Evolutionary conservation across 2,888 invertebrate genomes (phyloP), one percentile per base, ranked within the genome.

Genomic region (Lamellibrachia satsuma): DNA sequence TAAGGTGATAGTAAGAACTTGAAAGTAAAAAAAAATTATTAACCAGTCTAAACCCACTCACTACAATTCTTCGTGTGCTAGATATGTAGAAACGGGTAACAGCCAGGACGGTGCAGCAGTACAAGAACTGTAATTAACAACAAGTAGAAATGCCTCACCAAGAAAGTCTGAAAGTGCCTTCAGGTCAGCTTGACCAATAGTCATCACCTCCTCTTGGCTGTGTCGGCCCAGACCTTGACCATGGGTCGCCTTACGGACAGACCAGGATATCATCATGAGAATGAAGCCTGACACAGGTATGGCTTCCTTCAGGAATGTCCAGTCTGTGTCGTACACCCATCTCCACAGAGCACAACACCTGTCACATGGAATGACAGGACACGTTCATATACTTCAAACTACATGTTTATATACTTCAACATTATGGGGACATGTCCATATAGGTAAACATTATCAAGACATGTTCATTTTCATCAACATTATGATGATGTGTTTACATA

Each of bases 141-240:
- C 11, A 11, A 27, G 6, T 27, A 52, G 6, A 11, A 91, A 52
- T 52, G 91, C 52, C 93, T 94, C 94, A 95, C 96, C 96, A 11
- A 96, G 94, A 93, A 95, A 96, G 11, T 94, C 94, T 2, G 96
- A 96, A 4, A 97, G 93, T 0, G 96, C 96, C 52, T 94, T 94
- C 92, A 97, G 94, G 93, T 96, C 96, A 52, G 94, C 94, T 15
- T 95, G 95, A 6, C 95, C 96, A 55, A 96, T 95, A 7, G 94
- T 94, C 94, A 96, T 95, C 22, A 96, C 95, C 93, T 97, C 96
- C 9, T 95, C 94, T 57, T 94, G 94, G 1, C 95, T 94, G 93
- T 96, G 96, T 7, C 96, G 94, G 7, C 96, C 96, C 52, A 96
- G 96, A n/a, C 96, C 96, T 92, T 96, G 96, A 15, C 95, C 95